These are phyloP conservation scores for Rambutsinella grinnellia DNA, from an alignment of 2,888 invertebrate genomes.

Conservation along the genomic window DNA sequence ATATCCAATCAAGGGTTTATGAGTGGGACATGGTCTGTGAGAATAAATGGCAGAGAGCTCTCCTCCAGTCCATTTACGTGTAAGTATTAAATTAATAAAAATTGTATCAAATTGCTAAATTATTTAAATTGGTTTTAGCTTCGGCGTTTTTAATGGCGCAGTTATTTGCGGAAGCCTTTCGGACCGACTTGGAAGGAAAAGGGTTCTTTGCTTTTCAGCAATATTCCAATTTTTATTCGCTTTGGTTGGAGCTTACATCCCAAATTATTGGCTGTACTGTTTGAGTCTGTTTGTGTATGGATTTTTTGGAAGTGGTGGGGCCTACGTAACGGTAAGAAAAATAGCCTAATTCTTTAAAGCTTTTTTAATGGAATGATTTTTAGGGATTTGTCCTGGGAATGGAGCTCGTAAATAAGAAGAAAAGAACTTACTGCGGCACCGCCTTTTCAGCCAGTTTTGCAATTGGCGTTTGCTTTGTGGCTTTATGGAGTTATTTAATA, in stretches of 20 bases:
- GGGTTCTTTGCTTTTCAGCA: constrained; percentile 82
- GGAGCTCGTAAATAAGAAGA: constrained; percentile 86
- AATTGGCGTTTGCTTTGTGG: constrained; percentile 84
- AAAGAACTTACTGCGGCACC: constrained; percentile 84
- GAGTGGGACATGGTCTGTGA: constrained; percentile 84
- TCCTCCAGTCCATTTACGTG: constrained; percentile 74
- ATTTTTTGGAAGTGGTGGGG: constrained; percentile 56
- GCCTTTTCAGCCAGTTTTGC: constrained; percentile 85
- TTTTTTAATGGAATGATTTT: too few species aligned
- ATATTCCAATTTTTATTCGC: constrained; percentile 79
- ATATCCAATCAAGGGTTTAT: constrained; percentile 55
- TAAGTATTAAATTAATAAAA: constrained; percentile 7
- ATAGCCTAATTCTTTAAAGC: too few species aligned
- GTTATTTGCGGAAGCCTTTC: constrained; percentile 83
- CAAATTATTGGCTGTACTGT: constrained; percentile 71
- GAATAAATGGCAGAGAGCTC: constrained; percentile 83
- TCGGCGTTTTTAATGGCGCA: constrained; percentile 85
- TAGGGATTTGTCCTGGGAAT: constrained; percentile 74
- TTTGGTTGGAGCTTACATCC: constrained; percentile 81
- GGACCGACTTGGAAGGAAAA: constrained; percentile 82
- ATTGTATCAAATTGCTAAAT: not conserved
- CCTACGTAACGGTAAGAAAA: constrained; percentile 41
- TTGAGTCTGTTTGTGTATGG: constrained; percentile 77
- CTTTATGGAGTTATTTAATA: constrained; percentile 84
- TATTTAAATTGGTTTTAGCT: constrained; percentile 55